phyloP scores from a whole-genome alignment of 2,888 invertebrate genomes.

The Trichopria drosophilae region DNA sequence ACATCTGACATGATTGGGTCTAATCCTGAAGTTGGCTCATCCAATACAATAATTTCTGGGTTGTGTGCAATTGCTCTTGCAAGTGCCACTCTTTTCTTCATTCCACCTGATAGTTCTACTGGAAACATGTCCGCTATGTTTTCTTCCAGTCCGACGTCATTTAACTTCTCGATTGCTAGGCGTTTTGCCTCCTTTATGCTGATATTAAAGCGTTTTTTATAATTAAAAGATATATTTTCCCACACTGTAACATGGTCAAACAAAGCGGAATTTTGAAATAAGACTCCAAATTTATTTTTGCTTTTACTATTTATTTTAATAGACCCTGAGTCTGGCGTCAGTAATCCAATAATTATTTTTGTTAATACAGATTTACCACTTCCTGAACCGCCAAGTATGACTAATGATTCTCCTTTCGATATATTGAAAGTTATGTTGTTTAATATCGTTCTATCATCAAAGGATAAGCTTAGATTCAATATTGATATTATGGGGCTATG shows the following conservation, averaged over 20 bases:
- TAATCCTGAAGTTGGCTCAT: slow-evolving; percentile 26
- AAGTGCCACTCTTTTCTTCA: slow-evolving; percentile 29
- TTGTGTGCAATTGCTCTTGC: slow-evolving; percentile 28
- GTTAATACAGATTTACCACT: slow-evolving; percentile 25
- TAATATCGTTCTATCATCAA: slow-evolving; percentile 15
- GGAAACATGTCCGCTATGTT: slow-evolving; percentile 24
- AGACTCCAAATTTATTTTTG: slow-evolving; percentile 23
- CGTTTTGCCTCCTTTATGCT: slow-evolving; percentile 25
- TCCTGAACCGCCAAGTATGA: slow-evolving; percentile 24
- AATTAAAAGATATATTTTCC: slow-evolving; percentile 27
- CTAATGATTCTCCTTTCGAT: slow-evolving; percentile 19
- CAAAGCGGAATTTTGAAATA: slow-evolving; percentile 23
- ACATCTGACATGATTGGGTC: slow-evolving; percentile 25
- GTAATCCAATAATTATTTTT: slow-evolving; percentile 21
- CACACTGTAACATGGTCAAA: slow-evolving; percentile 23
- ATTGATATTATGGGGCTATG: slow-evolving; percentile 12
- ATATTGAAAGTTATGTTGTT: slow-evolving; percentile 18
- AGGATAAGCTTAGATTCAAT: slow-evolving; percentile 20
- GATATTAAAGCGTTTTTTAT: slow-evolving; percentile 27
- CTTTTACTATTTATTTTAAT: slow-evolving; percentile 22
- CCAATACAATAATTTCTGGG: slow-evolving; percentile 20
- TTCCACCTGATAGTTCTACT: slow-evolving; percentile 26
- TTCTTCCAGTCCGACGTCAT: slow-evolving; percentile 24
- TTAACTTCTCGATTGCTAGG: slow-evolving; percentile 25
- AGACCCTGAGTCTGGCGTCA: slow-evolving; percentile 20